Conservation (phyloP, 1,140 invertebrate genomes). For the Phocides pigmalion region DNA sequence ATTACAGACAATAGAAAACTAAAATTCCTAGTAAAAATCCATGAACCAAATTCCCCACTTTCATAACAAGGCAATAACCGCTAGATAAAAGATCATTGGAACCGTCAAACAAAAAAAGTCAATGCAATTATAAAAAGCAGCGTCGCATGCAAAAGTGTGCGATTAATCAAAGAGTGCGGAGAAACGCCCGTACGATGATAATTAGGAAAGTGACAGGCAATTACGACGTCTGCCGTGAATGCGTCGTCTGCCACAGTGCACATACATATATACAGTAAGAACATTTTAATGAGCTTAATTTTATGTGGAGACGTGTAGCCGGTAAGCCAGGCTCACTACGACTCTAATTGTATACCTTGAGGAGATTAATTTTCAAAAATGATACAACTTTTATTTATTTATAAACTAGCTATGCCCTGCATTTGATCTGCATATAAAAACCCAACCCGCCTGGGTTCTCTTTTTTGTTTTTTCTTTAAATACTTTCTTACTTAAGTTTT, state of each 20-base stretch:
- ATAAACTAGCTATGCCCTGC: no score
- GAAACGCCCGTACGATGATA: slow-evolving; percentile 44
- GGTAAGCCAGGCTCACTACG: no score
- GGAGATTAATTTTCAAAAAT: no score
- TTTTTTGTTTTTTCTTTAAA: no score
- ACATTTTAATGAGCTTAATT: background rate
- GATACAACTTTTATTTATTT: no score
- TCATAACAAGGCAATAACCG: slow-evolving; percentile 20
- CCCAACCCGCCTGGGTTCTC: no score
- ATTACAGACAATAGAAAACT: background rate
- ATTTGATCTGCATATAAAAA: no score
- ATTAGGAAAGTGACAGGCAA: slow-evolving; percentile 54
- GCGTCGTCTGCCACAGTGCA: slow-evolving; percentile 10
- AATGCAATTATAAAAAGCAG: slow-evolving; percentile 19
- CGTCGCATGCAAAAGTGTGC: slow-evolving; percentile 41
- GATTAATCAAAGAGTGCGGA: slow-evolving; percentile 35
- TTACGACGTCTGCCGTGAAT: slow-evolving; percentile 39
- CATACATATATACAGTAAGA: background rate
- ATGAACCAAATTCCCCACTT: slow-evolving; percentile 2
- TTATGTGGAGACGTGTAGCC: no score
- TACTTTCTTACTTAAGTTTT: no score
- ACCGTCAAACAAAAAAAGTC: slow-evolving; percentile 7
- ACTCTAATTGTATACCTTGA: no score
- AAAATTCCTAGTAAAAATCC: background rate
- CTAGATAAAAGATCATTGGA: slow-evolving; percentile 29